Conservation (phyloP, 1,140 invertebrate genomes). For the Condylostylus longicornis region DNA sequence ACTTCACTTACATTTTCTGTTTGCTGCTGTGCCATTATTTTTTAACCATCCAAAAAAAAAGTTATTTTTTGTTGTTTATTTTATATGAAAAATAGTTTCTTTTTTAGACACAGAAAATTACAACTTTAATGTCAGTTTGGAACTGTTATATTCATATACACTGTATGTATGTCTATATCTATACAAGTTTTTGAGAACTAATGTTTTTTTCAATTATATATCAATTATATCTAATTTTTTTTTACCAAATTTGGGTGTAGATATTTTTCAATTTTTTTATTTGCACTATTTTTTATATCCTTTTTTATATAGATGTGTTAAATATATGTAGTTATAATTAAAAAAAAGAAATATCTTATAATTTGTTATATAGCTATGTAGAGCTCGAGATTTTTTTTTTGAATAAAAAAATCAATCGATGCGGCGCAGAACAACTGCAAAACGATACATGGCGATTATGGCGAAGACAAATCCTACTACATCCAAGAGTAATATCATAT, state of each 20-base stretch:
- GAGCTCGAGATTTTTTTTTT: neutral
- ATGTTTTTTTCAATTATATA: neutral
- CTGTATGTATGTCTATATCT: no score
- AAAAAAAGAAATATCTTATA: neutral
- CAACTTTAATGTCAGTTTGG: no score
- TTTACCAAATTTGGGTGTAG: neutral
- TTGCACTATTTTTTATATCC: no score
- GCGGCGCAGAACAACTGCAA: constrained; percentile 3
- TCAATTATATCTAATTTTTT: neutral
- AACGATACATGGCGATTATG: neutral
- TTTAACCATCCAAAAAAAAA: neutral
- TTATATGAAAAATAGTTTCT: neutral
- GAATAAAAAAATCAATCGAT: constrained; percentile 1
- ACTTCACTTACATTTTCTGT: constrained; percentile 5
- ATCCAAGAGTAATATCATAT: no score
- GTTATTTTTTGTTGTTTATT: neutral
- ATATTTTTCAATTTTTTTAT: neutral
- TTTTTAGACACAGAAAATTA: no score
- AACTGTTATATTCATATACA: no score
- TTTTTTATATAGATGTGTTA: neutral
- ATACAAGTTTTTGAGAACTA: no score
- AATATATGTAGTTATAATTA: neutral
- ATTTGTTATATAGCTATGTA: neutral
- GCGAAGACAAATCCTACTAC: no score
- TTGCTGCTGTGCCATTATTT: constrained; percentile 8